A percentile compares a stretch with the other conserved stretches of the same genome.
These are phyloP conservation scores for Spinus pinus DNA, from an alignment of 2,797 vertebrate genomes.

Conservation along the genomic window DNA sequence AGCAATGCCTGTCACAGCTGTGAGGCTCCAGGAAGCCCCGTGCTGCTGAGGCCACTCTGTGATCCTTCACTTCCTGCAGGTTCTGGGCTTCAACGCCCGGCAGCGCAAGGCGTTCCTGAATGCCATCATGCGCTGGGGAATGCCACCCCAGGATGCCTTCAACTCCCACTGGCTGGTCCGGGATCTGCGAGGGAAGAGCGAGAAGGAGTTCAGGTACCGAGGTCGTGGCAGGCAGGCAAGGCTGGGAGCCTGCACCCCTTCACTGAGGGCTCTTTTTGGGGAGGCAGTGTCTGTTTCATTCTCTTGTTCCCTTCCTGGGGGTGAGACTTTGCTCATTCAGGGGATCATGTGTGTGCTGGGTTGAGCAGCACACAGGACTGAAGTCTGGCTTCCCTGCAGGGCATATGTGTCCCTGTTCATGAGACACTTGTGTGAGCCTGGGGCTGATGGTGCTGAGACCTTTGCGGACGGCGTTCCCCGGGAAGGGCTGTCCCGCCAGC, in stretches of 20 bases:
- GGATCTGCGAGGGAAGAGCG: constrained; percentile 94
- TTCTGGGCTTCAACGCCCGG: constrained; percentile 96
- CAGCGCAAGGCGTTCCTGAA: constrained; percentile 98
- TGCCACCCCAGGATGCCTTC: constrained; percentile 98
- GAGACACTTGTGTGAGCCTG: constrained; percentile 95
- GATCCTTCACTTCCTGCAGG: constrained; percentile 69
- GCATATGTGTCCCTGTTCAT: constrained; percentile 98
- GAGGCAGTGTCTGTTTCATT: fast-evolving
- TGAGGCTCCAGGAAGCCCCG: fast-evolving
- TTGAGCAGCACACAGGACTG: neutral
- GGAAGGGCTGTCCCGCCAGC: constrained; percentile 94
- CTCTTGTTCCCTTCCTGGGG: neutral
- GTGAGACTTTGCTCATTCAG: neutral
- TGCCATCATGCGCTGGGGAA: constrained; percentile 99
- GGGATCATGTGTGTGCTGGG: fast-evolving
- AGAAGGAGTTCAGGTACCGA: constrained; percentile 94
- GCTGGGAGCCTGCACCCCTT: neutral
- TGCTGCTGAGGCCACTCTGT: fast-evolving
- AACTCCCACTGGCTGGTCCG: constrained; percentile 98
- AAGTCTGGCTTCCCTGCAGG: constrained; percentile 66
- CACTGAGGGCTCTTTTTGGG: fast-evolving
- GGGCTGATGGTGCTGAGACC: constrained; percentile 93
- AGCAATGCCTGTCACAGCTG: no score
- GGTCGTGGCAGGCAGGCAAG: neutral
- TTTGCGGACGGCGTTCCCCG: constrained; percentile 96